Base-by-base conservation (phyloP, 2,888 invertebrate species). In the Trypoxylon attenuatum region DNA sequence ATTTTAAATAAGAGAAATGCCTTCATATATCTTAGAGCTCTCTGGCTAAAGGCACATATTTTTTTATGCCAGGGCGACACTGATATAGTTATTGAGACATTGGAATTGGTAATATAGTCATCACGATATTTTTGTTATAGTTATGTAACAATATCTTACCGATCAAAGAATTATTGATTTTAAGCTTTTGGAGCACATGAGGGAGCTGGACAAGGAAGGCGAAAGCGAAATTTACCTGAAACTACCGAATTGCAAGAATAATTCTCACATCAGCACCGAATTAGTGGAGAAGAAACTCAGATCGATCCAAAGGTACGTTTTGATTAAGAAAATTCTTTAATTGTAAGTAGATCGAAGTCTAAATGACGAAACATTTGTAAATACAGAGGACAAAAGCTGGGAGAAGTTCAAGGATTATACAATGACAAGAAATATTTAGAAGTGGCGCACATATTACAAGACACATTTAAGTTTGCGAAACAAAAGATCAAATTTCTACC, bases 381-480 rank as follows among this genome's bases (percentile, higher is more conserved):
- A 45, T 23, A 16, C 16, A 88, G 89, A 65, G 87, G 89, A 16
- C 88, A 88, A 61, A 89, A 89, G 70, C 84, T 94, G 19, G 90
- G 91, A 10, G 91, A 91, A 73, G 91, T 94, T 0, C 89, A 92
- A 83, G 89, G 90, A 56, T 87, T 94, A n/a, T 93, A 91, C 83
- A 90, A 91, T 18, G 88, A 88, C 15, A 90, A 91, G 39, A 89
- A 90, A 50, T 94, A 92, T 82, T 88, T 89, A 16, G 92, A 93
- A 77, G 90, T 94, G 0, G 89, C 92, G 15, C 87, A 89, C 15
- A 92, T 94, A 69, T 87, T 94, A 0, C 90, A 91, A 81, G 91
- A 92, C 71, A 92, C 92, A 1, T 92, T 93, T 82, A 90, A 90
- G 69, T 89, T 90, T 74, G 68, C 87, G 2, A 84, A 82, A 49